Conservation (phyloP, 2,113 vertebrate genomes). For the Merops nubicus region DNA sequence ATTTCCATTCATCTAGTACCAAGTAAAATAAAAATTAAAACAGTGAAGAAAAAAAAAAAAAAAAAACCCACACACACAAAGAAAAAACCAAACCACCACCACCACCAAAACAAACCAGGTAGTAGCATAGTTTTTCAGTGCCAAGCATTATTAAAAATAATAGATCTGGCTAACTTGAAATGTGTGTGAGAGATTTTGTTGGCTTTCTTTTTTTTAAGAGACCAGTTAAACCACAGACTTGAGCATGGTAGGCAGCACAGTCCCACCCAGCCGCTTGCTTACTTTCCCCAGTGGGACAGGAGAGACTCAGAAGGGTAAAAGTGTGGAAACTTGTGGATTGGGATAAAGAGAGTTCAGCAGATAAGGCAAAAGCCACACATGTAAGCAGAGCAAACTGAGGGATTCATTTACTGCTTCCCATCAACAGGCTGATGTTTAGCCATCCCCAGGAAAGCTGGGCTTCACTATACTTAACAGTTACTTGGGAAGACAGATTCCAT, state of each 20-base stretch:
- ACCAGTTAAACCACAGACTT: neutral
- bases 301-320: no score
- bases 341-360: no score
- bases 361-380: no score
- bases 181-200: neutral
- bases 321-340: no score
- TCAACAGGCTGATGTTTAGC: neutral
- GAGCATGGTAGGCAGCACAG: neutral
- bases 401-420: neutral
- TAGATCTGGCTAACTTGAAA: neutral
- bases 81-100: no score
- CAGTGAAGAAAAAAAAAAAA: no score
- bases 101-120: rapidly evolving
- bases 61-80: neutral
- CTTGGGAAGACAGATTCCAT: neutral
- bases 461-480: rapidly evolving
- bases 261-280: neutral
- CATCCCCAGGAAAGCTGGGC: neutral
- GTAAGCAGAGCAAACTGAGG: no score
- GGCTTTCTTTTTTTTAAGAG: neutral
- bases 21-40: no score
- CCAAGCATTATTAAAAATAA: neutral
- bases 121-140: neutral
- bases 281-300: neutral
- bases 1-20: neutral